These are phyloP conservation scores for Ia io DNA, from an alignment of 2,113 vertebrate genomes.

Conservation along the genomic window DNA sequence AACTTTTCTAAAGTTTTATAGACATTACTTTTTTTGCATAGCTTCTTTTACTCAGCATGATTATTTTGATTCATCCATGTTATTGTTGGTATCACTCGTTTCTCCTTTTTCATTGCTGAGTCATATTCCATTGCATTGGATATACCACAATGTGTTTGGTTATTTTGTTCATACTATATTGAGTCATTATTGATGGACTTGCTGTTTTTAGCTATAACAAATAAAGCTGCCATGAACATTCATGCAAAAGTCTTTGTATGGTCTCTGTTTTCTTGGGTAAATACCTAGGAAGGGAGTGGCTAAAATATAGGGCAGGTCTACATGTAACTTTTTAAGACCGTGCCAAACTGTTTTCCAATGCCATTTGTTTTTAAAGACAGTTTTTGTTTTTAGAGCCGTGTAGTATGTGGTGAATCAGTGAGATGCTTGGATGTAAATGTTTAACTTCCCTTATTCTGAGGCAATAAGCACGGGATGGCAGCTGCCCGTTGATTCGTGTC, in stretches of 20 bases:
- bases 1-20: background rate
- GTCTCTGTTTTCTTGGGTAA: background rate
- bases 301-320: background rate
- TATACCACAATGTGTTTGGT: background rate
- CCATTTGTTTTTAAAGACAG: background rate
- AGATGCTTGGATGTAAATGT: background rate
- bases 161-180: background rate
- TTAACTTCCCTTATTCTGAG: background rate
- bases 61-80: background rate
- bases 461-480: background rate
- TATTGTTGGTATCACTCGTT: background rate
- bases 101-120: background rate
- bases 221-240: background rate
- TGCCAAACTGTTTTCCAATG: background rate
- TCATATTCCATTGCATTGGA: background rate
- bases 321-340: background rate
- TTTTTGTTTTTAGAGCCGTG: background rate
- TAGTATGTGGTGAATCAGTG: background rate
- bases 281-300: background rate
- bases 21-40: background rate
- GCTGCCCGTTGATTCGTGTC: background rate
- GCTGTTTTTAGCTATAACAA: background rate
- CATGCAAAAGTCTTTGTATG: background rate
- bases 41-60: background rate
- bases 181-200: background rate